Percentiles rank a stretch among this genome's conserved stretches.
Conservation (phyloP, 2,113 vertebrate genomes). For the Ailurus styani region DNA sequence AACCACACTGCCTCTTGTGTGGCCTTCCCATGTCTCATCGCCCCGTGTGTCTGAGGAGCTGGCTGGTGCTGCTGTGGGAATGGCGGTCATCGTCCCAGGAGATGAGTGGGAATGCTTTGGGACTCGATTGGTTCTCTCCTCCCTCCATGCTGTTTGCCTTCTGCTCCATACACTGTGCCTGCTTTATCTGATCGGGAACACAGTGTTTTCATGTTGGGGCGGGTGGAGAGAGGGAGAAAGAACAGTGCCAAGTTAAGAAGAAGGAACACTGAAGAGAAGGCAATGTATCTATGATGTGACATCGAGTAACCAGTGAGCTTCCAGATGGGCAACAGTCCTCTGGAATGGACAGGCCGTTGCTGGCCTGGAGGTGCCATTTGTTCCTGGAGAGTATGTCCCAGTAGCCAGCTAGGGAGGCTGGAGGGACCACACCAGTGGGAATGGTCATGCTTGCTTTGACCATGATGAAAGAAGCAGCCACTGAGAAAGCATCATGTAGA, state of each 20-base stretch:
- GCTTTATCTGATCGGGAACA: slow-evolving; percentile 57
- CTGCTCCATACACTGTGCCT: slow-evolving; percentile 55
- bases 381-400: slow-evolving; percentile 51
- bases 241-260: slow-evolving; percentile 48
- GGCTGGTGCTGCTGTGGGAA: neutral
- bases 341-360: neutral
- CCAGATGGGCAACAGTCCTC: neutral
- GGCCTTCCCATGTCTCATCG: neutral
- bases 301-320: neutral
- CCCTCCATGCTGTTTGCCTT: slow-evolving; percentile 58
- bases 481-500: slow-evolving; percentile 21
- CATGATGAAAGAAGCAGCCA: slow-evolving; percentile 59
- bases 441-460: slow-evolving; percentile 73
- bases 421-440: slow-evolving; percentile 66
- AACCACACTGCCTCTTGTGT: neutral
- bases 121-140: slow-evolving; percentile 16
- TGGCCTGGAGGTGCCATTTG: neutral
- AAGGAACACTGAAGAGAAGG: slow-evolving; percentile 44
- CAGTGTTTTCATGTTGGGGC: slow-evolving; percentile 54
- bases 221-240: slow-evolving; percentile 47
- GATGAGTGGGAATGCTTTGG: slow-evolving; percentile 10
- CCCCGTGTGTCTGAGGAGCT: neutral
- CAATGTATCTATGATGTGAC: neutral
- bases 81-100: neutral
- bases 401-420: slow-evolving; percentile 63